A percentile compares a stretch with the other conserved stretches of the same genome.
These are phyloP conservation scores for Ypsolopha scabrella DNA, from an alignment of 2,888 invertebrate genomes.

Conservation along the genomic window DNA sequence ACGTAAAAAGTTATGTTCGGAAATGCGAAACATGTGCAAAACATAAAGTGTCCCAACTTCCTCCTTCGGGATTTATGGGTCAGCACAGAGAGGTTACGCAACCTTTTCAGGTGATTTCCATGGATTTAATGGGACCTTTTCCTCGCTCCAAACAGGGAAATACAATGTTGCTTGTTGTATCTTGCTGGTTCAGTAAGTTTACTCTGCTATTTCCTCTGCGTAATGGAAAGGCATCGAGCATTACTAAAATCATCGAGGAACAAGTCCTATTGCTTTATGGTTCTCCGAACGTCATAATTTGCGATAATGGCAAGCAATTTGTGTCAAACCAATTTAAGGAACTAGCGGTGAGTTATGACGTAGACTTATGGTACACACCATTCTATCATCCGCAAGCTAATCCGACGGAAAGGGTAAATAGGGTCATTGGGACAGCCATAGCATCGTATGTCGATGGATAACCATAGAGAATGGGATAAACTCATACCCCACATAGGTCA, in stretches of 20 bases:
- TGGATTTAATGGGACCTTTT: neutral
- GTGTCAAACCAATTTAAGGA: conserved; percentile 8
- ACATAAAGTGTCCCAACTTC: conserved; percentile 6
- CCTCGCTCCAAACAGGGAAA: conserved; percentile 3
- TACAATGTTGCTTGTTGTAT: conserved; percentile 8
- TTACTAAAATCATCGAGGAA: conserved; percentile 8
- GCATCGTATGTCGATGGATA: conserved; percentile 9
- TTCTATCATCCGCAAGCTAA: conserved; percentile 26
- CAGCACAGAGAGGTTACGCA: conserved; percentile 4
- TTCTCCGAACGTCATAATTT: conserved; percentile 8
- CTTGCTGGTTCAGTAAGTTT: conserved; percentile 10
- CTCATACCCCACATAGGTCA: conserved; percentile 16
- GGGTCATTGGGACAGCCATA: conserved; percentile 20
- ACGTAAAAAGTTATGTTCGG: conserved; percentile 6
- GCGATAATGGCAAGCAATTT: conserved; percentile 15
- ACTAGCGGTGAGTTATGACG: conserved; percentile 3
- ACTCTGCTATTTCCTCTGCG: conserved; percentile 3
- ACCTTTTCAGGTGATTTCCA: conserved; percentile 4
- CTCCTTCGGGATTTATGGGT: conserved; percentile 7
- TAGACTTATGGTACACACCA: conserved; percentile 10
- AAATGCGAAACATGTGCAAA: conserved; percentile 9
- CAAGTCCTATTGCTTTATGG: conserved; percentile 12
- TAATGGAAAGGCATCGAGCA: conserved; percentile 7
- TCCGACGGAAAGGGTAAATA: conserved; percentile 23
- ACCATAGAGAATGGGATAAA: no score